Evolutionary conservation across 2,797 vertebrate species (phyloP), one percentile per base, ranked within the genome.

Genomic region (Mus caroli): DNA sequence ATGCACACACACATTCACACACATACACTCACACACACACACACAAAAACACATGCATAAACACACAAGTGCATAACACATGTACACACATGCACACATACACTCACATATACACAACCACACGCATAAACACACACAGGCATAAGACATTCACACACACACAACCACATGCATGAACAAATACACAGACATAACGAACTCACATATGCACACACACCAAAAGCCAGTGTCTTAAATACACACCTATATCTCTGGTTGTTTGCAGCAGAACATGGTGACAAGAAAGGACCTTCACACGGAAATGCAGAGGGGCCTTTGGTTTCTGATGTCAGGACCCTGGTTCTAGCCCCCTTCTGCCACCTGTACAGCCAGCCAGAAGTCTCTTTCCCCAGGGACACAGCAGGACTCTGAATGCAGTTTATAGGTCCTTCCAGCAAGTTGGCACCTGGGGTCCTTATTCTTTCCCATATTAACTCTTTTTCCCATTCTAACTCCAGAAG

Each of bases 401-500:
- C 28, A 46, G 34, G 79, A 4, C 20, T 20, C 87, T 46, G 78
- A 28, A 7, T 69, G 77, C 82, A 79, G 6, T 79, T 69, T 56
- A 50, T 46, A 8, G 5, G 3, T 8, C 15, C 37, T 75, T 54
- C 43, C 43, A 64, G 69, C 50, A 28, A 43, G 11, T 13, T 26
- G 50, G 31, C 80, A 83, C 50, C 79, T 43, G 9, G 43, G 13
- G 5, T 50, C 89, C n/a, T 26, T 3, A 40, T 67, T 90, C 77
- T 78, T 83, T 62, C 67, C 92, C 62, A 22, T 88, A 37, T 92
- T 88, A 64, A 52, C 67, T 85, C 5, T 24, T 76, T 62, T 92
- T 76, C 19, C 64, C 79, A 78, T 90, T 94, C 77, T 52, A 75
- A 76, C 90, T 95, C 64, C 69, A 97, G 54, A n/a, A 93, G 34